Evolutionary conservation across 1,140 invertebrate species (phyloP), one percentile per base, ranked within the genome.

Genomic region (Thaumatotibia leucotreta): DNA sequence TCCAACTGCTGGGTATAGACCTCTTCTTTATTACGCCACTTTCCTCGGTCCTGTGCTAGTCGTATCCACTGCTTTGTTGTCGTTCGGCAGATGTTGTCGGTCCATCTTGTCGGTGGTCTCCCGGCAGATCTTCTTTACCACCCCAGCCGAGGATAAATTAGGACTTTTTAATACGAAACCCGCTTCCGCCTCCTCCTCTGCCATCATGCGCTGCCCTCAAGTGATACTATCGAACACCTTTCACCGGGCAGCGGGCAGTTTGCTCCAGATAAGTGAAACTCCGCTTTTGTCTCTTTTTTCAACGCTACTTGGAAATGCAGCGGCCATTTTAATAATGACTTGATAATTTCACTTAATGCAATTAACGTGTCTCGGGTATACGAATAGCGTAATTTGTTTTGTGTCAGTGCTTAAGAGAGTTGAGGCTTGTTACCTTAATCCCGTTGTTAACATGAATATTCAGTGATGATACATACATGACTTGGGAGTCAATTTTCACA

Each of bases 211-310:
- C 23, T 14, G 10, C 52, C 23, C 50, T 9, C 50, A 4, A 20
- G 49, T 11, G 52, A 58, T 58, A 58, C 23, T 58, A 58, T 58
- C 52, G 24, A 58, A 58, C 61, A 45, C 66, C 68, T 69, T 69
- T 69, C 68, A 69, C 68, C 65, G 54, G 24, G 54, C 58, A 50
- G n/a, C 63, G 54, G 33, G 49, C 64, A 66, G 62, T 69, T 24
- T 54, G 68, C 64, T 69, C 64, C 64, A 69, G 65, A 66, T 66
- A 69, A 62, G 61, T 65, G 64, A 69, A 68, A 68, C 66, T 68
- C 61, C 32, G 63, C 66, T 65, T 65, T 69, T 69, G 65, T 69
- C 64, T 62, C 33, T 58, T 58, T 58, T 58, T 27, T 24, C 52
- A 27, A 58, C 23, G 52, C 24, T 58, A 27, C 52, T 27, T 27